These are phyloP conservation scores for Papilio xuthus DNA, from an alignment of 1,140 invertebrate species.

Conservation along the genomic window DNA sequence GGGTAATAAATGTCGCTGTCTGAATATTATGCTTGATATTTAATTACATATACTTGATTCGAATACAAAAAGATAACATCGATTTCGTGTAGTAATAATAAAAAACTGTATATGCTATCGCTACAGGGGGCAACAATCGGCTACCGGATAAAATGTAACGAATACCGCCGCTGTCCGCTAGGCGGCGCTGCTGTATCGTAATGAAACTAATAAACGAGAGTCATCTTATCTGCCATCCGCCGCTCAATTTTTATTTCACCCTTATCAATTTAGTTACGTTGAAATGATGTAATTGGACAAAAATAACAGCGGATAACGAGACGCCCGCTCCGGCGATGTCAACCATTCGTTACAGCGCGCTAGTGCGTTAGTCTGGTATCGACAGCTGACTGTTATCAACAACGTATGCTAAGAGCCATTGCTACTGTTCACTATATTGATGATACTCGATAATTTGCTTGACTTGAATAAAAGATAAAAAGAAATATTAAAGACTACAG, in stretches of 20 bases:
- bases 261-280: conserved; percentile 28
- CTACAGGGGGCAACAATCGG: conserved; percentile 45
- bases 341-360: not conserved
- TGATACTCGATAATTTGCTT: not conserved
- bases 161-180: conserved; percentile 46
- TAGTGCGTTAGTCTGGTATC: not conserved
- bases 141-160: conserved; percentile 62
- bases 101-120: conserved; percentile 41
- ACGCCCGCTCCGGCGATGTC: not conserved
- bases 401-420: not conserved
- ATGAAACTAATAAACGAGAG: conserved; percentile 57
- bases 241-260: conserved; percentile 18
- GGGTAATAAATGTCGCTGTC: no score
- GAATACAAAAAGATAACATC: conserved; percentile 13
- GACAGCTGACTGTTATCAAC: not conserved
- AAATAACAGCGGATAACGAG: conserved; percentile 28
- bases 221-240: conserved; percentile 48
- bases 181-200: conserved; percentile 45
- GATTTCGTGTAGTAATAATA: conserved; percentile 37
- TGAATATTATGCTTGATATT: not conserved
- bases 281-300: conserved; percentile 43
- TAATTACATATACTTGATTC: not conserved
- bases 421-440: not conserved
- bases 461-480: not conserved
- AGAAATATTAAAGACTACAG: no score